A percentile compares a stretch with the other conserved stretches of the same genome.
Evolutionary conservation across 2,888 invertebrate species (phyloP).

Genomic region (Tyria jacobaeae): DNA sequence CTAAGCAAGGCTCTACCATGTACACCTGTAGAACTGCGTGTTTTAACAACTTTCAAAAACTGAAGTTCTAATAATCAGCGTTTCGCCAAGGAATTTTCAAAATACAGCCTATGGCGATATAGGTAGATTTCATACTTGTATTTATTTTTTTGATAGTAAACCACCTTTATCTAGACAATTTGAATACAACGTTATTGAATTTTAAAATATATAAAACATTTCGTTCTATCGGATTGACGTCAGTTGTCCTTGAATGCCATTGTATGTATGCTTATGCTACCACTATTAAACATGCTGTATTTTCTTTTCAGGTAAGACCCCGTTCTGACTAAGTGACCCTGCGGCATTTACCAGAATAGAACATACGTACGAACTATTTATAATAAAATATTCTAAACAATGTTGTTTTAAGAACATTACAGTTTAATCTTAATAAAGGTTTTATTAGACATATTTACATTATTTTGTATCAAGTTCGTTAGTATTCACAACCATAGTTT

Average conservation of each 20-base stretch:
- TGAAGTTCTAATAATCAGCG: too few species aligned
- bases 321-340: not conserved
- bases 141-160: too few species aligned
- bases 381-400: not conserved
- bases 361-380: not conserved
- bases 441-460: too few species aligned
- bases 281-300: not conserved
- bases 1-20: too few species aligned
- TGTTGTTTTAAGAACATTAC: not conserved
- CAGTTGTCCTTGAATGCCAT: not conserved
- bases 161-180: not conserved
- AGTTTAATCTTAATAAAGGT: too few species aligned
- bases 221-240: not conserved
- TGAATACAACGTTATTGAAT: not conserved
- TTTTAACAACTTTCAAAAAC: too few species aligned
- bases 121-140: too few species aligned
- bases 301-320: conserved; percentile 6
- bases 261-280: too few species aligned
- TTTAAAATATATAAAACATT: not conserved
- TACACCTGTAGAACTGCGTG: too few species aligned
- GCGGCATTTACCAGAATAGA: not conserved
- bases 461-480: too few species aligned
- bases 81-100: too few species aligned
- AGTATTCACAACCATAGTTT: not conserved
- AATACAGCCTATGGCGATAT: too few species aligned